A percentile compares a stretch with the other conserved stretches of the same genome.
phyloP scores from a whole-genome alignment of 2,888 invertebrate species.

The Temnothorax rugatulus region DNA sequence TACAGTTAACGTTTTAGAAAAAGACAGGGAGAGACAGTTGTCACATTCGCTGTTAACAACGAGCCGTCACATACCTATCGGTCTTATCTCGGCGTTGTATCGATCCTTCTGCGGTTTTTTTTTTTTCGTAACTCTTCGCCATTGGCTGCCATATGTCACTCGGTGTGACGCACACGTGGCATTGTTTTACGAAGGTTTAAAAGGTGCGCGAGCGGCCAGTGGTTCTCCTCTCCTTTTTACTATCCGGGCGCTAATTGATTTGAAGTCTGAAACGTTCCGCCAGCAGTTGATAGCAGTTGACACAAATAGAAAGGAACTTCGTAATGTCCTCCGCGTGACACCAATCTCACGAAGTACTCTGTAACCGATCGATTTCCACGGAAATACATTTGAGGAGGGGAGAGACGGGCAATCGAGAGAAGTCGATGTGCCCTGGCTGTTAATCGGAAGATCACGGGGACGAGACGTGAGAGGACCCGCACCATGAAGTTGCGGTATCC shows the following conservation, averaged over 20 bases:
- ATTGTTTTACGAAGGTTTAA: constrained; percentile 27
- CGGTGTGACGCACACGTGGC: background rate
- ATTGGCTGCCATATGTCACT: constrained; percentile 22
- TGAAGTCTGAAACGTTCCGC: background rate
- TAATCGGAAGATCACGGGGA: background rate
- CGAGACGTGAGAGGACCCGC: constrained; percentile 63
- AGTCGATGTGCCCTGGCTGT: constrained; percentile 58
- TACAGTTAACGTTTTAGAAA: background rate
- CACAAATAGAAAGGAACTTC: background rate
- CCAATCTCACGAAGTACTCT: background rate
- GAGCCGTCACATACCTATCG: background rate
- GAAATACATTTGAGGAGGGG: background rate
- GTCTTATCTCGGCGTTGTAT: constrained; percentile 13
- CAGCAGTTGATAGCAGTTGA: background rate
- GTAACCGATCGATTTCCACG: background rate
- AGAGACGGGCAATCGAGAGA: constrained; percentile 33
- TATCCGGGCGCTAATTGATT: background rate
- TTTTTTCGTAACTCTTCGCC: background rate
- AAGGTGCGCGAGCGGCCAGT: background rate
- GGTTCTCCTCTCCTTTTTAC: constrained; percentile 1
- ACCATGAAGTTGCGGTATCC: constrained; percentile 37
- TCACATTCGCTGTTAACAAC: constrained; percentile 10
- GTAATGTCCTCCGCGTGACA: background rate
- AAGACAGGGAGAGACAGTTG: background rate
- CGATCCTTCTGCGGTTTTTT: constrained; percentile 20